Percentiles rank a stretch among this genome's conserved stretches.
Conservation (phyloP, 2,113 vertebrate species). For the Nyctibius bracteatus region DNA sequence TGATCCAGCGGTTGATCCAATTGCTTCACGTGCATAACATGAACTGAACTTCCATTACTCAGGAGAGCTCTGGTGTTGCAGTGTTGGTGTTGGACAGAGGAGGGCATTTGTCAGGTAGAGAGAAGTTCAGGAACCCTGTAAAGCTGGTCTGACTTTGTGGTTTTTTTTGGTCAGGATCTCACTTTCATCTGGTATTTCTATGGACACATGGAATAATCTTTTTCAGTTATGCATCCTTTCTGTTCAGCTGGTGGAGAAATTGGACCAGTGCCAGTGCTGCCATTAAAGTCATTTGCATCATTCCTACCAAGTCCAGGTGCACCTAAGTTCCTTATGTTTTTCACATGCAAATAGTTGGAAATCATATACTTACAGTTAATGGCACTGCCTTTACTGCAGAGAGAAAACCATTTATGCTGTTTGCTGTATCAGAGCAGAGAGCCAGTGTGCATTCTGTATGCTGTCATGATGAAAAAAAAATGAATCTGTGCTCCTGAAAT, state of each 20-base stretch:
- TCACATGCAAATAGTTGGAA: neutral
- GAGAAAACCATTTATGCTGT: neutral
- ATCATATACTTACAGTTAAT: neutral
- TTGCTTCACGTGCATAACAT: accelerated
- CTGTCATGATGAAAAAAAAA: neutral
- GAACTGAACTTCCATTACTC: neutral
- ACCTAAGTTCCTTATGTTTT: neutral
- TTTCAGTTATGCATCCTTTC: neutral
- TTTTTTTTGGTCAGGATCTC: neutral
- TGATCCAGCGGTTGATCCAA: no score
- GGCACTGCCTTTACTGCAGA: neutral
- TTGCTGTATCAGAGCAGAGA: neutral
- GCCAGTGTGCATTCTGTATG: accelerated
- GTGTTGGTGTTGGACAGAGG: neutral
- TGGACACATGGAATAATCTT: neutral
- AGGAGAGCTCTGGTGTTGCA: neutral
- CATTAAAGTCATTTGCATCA: neutral
- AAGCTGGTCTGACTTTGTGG: neutral
- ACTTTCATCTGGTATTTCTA: neutral
- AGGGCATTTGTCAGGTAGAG: neutral
- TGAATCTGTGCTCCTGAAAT: neutral
- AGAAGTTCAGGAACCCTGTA: neutral
- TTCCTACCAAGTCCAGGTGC: neutral
- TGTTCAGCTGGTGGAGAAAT: neutral
- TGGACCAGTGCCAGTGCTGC: neutral